These are phyloP conservation scores for Ochropleura leucogaster DNA, from an alignment of 2,888 invertebrate species.

Conservation along the genomic window DNA sequence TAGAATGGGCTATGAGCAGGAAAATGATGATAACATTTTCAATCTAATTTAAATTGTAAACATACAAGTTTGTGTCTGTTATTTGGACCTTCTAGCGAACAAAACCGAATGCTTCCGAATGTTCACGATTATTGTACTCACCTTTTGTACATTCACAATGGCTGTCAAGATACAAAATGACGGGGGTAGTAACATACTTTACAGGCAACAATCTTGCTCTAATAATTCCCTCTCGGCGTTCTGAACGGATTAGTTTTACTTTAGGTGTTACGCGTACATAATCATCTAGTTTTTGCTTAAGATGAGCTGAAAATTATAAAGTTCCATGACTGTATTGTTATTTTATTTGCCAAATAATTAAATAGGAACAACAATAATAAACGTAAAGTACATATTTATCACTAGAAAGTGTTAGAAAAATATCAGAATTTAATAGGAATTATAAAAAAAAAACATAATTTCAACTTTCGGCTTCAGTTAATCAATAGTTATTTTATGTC, in stretches of 20 bases:
- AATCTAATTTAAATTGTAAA: neutral
- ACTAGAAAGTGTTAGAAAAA: neutral
- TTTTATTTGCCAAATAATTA: neutral
- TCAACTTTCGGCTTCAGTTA: too few relatives aligned
- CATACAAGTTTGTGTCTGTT: neutral
- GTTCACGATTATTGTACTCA: constrained; percentile 66
- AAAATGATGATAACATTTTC: neutral
- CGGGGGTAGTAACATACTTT: constrained; percentile 93
- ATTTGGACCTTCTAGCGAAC: neutral
- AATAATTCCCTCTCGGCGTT: constrained; percentile 97
- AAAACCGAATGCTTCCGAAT: neutral
- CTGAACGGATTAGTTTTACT: constrained; percentile 95
- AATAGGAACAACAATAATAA: neutral
- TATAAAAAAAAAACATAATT: too few relatives aligned
- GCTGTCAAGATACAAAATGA: constrained; percentile 98
- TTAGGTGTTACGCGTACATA: constrained; percentile 96
- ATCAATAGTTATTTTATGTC: too few relatives aligned
- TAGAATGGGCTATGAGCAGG: too few relatives aligned
- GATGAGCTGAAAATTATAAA: constrained; percentile 92
- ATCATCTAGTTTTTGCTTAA: constrained; percentile 95
- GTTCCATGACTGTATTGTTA: too few relatives aligned
- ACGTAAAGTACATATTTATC: neutral
- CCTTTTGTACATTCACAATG: constrained; percentile 98
- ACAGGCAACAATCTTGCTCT: constrained; percentile 97
- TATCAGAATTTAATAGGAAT: too few relatives aligned